Base-by-base conservation (phyloP, 2,113 vertebrate genomes). In the Mugil cephalus region DNA sequence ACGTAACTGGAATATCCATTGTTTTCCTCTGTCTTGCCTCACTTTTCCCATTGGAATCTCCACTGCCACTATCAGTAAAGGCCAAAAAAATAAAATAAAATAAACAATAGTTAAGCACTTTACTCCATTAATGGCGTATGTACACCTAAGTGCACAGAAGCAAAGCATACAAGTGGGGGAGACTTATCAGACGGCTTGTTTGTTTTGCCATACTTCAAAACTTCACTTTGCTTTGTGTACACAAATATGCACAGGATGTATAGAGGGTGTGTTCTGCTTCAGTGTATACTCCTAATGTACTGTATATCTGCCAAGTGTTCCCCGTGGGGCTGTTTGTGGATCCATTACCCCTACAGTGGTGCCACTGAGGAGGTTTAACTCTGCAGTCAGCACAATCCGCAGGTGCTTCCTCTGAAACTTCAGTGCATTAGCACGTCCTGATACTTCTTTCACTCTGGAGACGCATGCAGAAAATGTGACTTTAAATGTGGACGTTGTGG, bases 311-410 rank as follows among this genome's bases (percentile, higher is more conserved):
- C 89, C 82, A 84, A 87, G 78, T 79, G 62, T 69, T 86, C 62
- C 90, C 87, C 90, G 54, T 53, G 91, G 85, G 91, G 61, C 79
- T 74, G 65, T 81, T 91, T 88, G 72, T 80, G 66, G 66, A 83
- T 89, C 88, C 90, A 93, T 93, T 93, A 91, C 46, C 59, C 35
- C 75, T 88, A 42, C 60, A 73, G 42, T 79, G 89, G 86, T 86
- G 83, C 87, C 82, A 83, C 58, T 69, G 72, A 79, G 55, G 56
- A 89, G 61, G 40, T 24, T 52, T n/a, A 69, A 77, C 67, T 45
- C 39, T 76, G 39, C 42, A 69, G 83, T 92, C 90, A 92, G 90
- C 90, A 91, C 64, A 90, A 84, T 69, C 35, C 10, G 62, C 39
- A 77, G 72, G 87, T 78, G 63, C 85, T 80, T 82, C 68, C 69